phyloP scores from a whole-genome alignment of 2,113 vertebrate genomes.

The Ariopsis seemanni region DNA sequence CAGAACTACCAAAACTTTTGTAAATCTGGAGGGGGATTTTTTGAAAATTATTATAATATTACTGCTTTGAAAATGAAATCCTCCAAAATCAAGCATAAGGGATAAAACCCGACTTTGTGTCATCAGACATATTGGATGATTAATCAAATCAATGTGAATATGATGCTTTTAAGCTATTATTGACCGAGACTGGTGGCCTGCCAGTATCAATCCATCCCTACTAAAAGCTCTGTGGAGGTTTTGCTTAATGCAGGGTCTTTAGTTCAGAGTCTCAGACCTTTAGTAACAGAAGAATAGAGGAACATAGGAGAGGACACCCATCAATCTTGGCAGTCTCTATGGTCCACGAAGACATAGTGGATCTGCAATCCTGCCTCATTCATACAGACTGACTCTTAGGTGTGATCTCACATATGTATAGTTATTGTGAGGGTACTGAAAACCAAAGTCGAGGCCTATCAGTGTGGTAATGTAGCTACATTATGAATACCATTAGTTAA shows the following conservation, averaged over 20 bases:
- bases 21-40: background rate
- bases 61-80: background rate
- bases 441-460: background rate
- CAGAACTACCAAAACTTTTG: background rate
- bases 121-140: background rate
- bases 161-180: background rate
- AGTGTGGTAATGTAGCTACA: background rate
- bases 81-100: background rate
- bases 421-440: slow-evolving; percentile 11
- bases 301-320: background rate
- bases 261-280: background rate
- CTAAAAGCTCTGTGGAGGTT: background rate
- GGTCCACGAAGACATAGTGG: slow-evolving; percentile 15
- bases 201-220: background rate
- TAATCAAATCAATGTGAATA: slow-evolving; percentile 19
- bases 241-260: background rate
- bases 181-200: background rate
- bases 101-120: background rate
- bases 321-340: slow-evolving; percentile 15
- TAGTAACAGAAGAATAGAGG: background rate
- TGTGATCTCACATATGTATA: slow-evolving; percentile 20
- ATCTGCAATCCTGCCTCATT: background rate
- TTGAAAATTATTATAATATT: background rate
- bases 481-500: background rate
- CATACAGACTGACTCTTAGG: slow-evolving; percentile 23